A percentile compares a stretch with the other conserved stretches of the same genome.
These are phyloP conservation scores for Clupea harengus DNA, from an alignment of 2,113 vertebrate genomes.

Conservation along the genomic window DNA sequence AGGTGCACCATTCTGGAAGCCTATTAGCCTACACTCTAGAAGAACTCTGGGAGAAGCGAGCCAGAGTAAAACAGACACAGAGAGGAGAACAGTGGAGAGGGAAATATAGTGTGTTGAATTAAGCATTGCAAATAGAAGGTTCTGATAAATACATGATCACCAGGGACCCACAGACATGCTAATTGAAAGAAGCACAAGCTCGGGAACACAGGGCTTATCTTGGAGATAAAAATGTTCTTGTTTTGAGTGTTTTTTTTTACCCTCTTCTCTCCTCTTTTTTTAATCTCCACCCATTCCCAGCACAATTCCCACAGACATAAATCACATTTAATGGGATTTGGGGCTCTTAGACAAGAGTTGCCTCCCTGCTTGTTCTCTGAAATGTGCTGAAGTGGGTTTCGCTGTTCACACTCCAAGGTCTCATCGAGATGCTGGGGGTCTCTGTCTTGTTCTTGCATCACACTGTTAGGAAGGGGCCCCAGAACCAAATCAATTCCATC, in stretches of 20 bases:
- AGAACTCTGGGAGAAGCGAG: neutral
- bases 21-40: neutral
- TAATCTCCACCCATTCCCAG: neutral
- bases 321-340: constrained; percentile 14
- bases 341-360: neutral
- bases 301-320: constrained; percentile 16
- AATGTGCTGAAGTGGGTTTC: constrained; percentile 17
- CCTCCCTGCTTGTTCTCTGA: neutral
- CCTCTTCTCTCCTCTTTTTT: neutral
- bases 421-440: neutral
- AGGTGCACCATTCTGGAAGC: neutral
- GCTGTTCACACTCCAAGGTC: neutral
- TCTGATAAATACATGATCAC: neutral
- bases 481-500: neutral
- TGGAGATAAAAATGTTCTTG: neutral
- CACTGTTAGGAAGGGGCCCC: neutral
- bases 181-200: neutral
- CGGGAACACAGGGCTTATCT: neutral
- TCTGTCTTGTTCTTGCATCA: constrained; percentile 1
- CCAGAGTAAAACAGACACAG: neutral
- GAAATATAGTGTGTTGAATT: neutral
- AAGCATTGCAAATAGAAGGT: neutral
- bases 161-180: neutral
- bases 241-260: neutral
- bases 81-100: neutral